Base-by-base conservation (phyloP, 2,888 invertebrate species). In the Epistrophe grossulariae region DNA sequence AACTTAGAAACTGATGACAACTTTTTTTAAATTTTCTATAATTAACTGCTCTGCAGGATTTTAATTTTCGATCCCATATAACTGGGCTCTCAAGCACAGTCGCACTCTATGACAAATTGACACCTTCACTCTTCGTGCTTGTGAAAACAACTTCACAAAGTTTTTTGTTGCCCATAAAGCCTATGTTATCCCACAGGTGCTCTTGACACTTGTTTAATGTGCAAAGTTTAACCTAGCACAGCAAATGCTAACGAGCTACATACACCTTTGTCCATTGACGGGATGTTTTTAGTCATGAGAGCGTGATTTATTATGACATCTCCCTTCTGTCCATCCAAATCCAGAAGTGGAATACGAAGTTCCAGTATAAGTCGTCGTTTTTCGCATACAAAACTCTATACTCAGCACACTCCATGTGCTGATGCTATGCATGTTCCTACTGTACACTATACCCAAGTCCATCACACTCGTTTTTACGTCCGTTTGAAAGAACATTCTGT, bases 281-380 rank as follows among this genome's bases (percentile, higher is more conserved):
- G 68, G 70, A 13, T 62, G 73, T 45, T 82, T 85, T 82, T 82
- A 78, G 78, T 82, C 85, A 82, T 81, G 77, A 78, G 31, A 82
- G 31, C 70, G 78, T 85, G 85, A 85, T 85, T 85, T 82, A 85
- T 85, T 82, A 82, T 74, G 82, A 85, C 78, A 71, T 82, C 70
- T 73, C 78, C 68, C 81, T 62, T 52, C 59, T 70, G 62, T 48
- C 70, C 72, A 50, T 68, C 60, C 50, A 31, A 0, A 43, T 24
- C 1, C 13, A 45, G 13, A 55, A 62, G 38, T 55, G 62, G 28
- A 66, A 59, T 38, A 73, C 60, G 19, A 72, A 72, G 38, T 50
- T 70, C 55, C 72, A 76, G 72, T 62, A n/a, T n/a, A 62, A 59
- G 28, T 52, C n/a, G 68, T 73, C 38, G 62, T 81, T 45, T 24